Percentiles rank a stretch among this genome's conserved stretches.
phyloP scores from a whole-genome alignment of 2,113 vertebrate genomes.

The Lagopus muta region DNA sequence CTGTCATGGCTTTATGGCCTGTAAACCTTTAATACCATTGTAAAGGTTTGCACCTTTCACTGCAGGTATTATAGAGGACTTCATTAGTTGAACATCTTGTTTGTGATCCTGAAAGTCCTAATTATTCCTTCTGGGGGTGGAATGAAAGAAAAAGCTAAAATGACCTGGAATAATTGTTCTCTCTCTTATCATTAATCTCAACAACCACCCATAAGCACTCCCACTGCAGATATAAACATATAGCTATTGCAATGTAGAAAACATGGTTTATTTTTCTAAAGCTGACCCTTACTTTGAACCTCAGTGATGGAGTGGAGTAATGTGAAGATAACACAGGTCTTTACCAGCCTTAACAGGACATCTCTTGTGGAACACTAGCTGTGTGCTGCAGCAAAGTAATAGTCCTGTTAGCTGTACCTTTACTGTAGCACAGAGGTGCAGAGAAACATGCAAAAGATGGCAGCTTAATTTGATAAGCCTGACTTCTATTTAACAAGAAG shows the following conservation, averaged over 20 bases:
- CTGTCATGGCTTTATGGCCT: too few relatives aligned
- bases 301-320: not conserved
- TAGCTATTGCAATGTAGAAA: not conserved
- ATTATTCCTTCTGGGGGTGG: too few relatives aligned
- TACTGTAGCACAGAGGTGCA: not conserved
- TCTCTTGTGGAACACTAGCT: not conserved
- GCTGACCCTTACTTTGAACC: not conserved
- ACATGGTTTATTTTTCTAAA: not conserved
- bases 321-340: not conserved
- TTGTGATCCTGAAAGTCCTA: not conserved
- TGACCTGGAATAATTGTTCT: not conserved
- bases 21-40: not conserved
- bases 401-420: not conserved
- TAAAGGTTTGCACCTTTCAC: not conserved
- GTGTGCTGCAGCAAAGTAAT: not conserved
- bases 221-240: not conserved
- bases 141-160: not conserved
- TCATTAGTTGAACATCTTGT: not conserved
- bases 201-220: not conserved
- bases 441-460: not conserved
- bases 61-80: not conserved
- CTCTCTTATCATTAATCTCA: not conserved
- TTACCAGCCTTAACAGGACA: not conserved
- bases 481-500: not conserved
- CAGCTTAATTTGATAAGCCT: accelerated